A percentile compares a stretch with the other conserved stretches of the same genome.
These are phyloP conservation scores for Argyra leucocephala DNA, from an alignment of 2,888 invertebrate species.

Conservation along the genomic window DNA sequence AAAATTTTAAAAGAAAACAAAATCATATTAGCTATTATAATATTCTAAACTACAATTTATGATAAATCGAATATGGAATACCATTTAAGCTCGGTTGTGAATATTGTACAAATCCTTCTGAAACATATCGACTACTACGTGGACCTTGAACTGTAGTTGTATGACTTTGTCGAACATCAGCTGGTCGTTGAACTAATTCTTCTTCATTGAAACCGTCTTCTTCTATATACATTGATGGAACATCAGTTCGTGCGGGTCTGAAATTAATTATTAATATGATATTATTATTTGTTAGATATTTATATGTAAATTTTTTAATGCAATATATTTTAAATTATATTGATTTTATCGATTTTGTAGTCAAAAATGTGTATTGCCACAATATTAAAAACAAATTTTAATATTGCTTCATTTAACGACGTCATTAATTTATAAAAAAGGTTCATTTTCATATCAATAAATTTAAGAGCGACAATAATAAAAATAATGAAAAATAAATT, in stretches of 20 bases:
- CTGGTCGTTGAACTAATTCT: slow-evolving; percentile 32
- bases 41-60: slow-evolving; percentile 33
- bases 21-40: background rate
- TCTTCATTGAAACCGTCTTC: slow-evolving; percentile 43
- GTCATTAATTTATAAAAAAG: too few relatives aligned
- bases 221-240: slow-evolving; percentile 45
- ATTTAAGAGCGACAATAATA: too few relatives aligned
- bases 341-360: too few relatives aligned
- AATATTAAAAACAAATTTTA: too few relatives aligned
- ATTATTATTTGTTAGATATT: too few relatives aligned
- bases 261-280: too few relatives aligned
- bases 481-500: too few relatives aligned
- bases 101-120: slow-evolving; percentile 45
- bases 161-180: slow-evolving; percentile 30
- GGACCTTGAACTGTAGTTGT: slow-evolving; percentile 31
- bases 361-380: too few relatives aligned
- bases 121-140: slow-evolving; percentile 35
- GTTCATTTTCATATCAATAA: too few relatives aligned
- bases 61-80: slow-evolving; percentile 42
- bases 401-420: too few relatives aligned
- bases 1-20: background rate
- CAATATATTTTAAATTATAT: too few relatives aligned
- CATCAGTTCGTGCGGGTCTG: slow-evolving; percentile 43
- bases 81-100: slow-evolving; percentile 45
- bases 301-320: too few relatives aligned